Conservation (phyloP, 2,888 invertebrate genomes). For the Euzetes globulus region DNA sequence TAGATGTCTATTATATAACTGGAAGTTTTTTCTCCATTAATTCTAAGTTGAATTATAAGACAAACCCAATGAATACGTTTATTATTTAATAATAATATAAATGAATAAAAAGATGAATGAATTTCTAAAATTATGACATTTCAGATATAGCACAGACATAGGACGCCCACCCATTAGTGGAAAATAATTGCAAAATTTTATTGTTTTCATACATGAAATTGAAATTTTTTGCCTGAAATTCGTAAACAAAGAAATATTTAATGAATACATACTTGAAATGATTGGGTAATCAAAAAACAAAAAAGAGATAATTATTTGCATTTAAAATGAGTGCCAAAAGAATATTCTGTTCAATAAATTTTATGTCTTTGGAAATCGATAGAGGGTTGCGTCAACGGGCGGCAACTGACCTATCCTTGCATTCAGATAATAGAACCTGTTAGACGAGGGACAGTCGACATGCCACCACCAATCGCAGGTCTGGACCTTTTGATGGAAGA, state of each 20-base stretch:
- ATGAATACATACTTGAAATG: background rate
- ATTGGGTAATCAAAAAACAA: too few species aligned
- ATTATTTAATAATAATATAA: background rate
- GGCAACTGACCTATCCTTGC: slow-evolving; percentile 34
- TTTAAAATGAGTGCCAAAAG: background rate
- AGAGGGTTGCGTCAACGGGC: slow-evolving; percentile 24
- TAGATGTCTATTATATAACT: slow-evolving; percentile 3
- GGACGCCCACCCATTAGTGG: background rate
- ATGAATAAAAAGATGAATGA: background rate
- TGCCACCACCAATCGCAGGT: slow-evolving; percentile 37
- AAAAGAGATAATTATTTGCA: background rate
- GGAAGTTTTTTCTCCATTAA: background rate
- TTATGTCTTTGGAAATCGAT: slow-evolving; percentile 15
- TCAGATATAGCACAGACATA: background rate
- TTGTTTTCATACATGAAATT: background rate
- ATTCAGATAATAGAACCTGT: slow-evolving; percentile 31
- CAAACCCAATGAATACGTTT: background rate
- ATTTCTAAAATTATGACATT: background rate
- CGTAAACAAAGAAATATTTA: background rate
- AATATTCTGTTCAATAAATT: background rate
- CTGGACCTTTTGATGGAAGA: slow-evolving; percentile 36
- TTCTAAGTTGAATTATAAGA: background rate
- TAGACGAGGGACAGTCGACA: slow-evolving; percentile 29
- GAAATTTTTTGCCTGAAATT: background rate
- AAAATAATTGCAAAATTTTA: background rate